Evolutionary conservation across 2,888 invertebrate genomes (phyloP).

Genomic region (Lucinisca nassula): DNA sequence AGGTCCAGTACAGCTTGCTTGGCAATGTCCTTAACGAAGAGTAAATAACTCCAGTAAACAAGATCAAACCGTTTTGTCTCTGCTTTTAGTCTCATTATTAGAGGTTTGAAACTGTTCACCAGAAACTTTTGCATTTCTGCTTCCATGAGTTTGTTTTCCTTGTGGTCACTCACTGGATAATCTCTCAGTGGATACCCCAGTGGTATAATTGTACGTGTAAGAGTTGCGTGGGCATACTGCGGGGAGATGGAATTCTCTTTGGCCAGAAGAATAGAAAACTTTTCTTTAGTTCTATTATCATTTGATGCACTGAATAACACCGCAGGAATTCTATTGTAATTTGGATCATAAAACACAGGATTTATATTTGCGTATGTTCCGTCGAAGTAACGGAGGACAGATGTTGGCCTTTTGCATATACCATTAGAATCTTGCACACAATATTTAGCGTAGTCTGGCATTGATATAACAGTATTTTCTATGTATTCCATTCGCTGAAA

Average conservation of each 20-base stretch:
- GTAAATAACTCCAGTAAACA: conserved; percentile 69
- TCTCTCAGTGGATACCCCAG: conserved; percentile 72
- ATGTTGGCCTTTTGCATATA: conserved; percentile 66
- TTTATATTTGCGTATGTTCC: conserved; percentile 72
- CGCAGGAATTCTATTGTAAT: conserved; percentile 70
- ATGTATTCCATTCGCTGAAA: conserved; percentile 73
- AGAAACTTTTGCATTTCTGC: conserved; percentile 63
- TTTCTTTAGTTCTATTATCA: conserved; percentile 61
- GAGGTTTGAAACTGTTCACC: conserved; percentile 56
- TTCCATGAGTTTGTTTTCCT: conserved; percentile 61
- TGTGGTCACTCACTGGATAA: conserved; percentile 63
- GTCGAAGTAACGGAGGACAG: conserved; percentile 78
- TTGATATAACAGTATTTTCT: conserved; percentile 67
- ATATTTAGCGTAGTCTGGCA: conserved; percentile 57
- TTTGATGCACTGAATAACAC: conserved; percentile 73
- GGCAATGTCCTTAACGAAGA: conserved; percentile 72
- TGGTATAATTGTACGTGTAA: conserved; percentile 70
- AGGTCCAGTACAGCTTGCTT: conserved; percentile 71
- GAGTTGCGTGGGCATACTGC: conserved; percentile 35
- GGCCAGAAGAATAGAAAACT: conserved; percentile 72
- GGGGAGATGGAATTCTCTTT: conserved; percentile 59
- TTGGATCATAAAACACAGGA: conserved; percentile 75
- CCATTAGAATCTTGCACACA: conserved; percentile 52
- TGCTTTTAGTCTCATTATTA: conserved; percentile 35
- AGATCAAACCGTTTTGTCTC: conserved; percentile 55